Base-by-base conservation (phyloP, 2,113 vertebrate genomes). In the Narcine bancroftii region DNA sequence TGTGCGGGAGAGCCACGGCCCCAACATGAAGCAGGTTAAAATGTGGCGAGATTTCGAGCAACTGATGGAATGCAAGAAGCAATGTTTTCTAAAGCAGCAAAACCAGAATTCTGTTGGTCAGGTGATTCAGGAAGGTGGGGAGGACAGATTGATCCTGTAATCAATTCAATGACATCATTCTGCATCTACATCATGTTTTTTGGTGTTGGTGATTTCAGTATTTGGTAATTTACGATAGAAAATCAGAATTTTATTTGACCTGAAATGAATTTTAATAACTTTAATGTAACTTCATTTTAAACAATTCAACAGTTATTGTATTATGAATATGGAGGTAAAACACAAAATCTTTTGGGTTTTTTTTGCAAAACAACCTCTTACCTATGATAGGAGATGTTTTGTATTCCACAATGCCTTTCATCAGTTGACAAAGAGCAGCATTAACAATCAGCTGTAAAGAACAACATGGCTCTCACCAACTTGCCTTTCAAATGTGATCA, bases 1-100 rank as follows among this genome's bases (percentile, higher is more conserved):
- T 83, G 97, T 99, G 75, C 95, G 97, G 94, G 99, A 99, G 95
- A 97, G 95, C 94, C 98, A 99, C 0, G 95, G 95, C 4, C 95
- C 95, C 21, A 99, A 99, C 94, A 98, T 99, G 97, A 99, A 97
- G 95, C 98, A 99, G 96, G 96, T 97, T 91, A 98, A 97, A 95
- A 96, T 99, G 98, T 99, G 99, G 98, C 95, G 95, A n/a, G 98
- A 99, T 94, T 95, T 99, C 71, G 96, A 99, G 94, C 95, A 96
- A 92, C 94, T 99, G 94, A 96, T 99, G 96, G 96, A 97, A 94
- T 98, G 98, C 94, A 99, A 99, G 95, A 98, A 94, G 92, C 97
- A 97, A 93, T 98, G 99, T 94, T 98, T 98, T 94, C 95, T 97
- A 92, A 96, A 96, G 93, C 97, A 97, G 15, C 98, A 98, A 94